Conservation (phyloP, 2,113 vertebrate genomes). For the Pseudorasbora parva region DNA sequence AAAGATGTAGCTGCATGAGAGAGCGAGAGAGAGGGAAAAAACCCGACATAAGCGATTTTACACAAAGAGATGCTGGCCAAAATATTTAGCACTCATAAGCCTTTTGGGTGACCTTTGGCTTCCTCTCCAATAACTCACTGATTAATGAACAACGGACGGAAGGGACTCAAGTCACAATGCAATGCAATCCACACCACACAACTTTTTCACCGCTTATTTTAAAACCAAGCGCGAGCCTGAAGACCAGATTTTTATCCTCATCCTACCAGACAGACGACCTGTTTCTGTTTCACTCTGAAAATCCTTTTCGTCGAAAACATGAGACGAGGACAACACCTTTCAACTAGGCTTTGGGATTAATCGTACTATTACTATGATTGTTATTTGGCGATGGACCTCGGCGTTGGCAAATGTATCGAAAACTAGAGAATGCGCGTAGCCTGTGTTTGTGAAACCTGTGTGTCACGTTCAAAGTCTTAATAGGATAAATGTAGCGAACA, state of each 20-base stretch:
- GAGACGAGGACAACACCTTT: not conserved
- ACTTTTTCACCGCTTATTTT: slow-evolving; percentile 75
- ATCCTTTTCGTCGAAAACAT: not conserved
- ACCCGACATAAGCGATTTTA: slow-evolving; percentile 77
- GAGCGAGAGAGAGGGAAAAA: slow-evolving; percentile 51
- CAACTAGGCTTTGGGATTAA: not conserved
- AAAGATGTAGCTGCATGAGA: slow-evolving; percentile 2
- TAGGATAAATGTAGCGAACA: slow-evolving; percentile 65
- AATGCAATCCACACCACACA: slow-evolving; percentile 79
- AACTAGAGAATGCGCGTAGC: slow-evolving; percentile 46
- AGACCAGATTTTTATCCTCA: slow-evolving; percentile 63
- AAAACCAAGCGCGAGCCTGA: slow-evolving; percentile 70
- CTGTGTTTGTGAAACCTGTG: not conserved
- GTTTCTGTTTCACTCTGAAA: not conserved
- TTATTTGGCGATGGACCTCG: not conserved
- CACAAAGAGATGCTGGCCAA: slow-evolving; percentile 83
- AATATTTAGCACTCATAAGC: slow-evolving; percentile 93
- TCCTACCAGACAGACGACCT: slow-evolving; percentile 24
- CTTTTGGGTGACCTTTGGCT: slow-evolving; percentile 97
- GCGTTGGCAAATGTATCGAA: not conserved
- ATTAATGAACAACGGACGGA: slow-evolving; percentile 99
- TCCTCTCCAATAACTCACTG: slow-evolving; percentile 89
- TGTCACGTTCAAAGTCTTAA: slow-evolving; percentile 62
- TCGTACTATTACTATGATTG: not conserved
- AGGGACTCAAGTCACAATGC: slow-evolving; percentile 79